Conservation (phyloP, 2,888 invertebrate species). For the Colletes collaris region DNA sequence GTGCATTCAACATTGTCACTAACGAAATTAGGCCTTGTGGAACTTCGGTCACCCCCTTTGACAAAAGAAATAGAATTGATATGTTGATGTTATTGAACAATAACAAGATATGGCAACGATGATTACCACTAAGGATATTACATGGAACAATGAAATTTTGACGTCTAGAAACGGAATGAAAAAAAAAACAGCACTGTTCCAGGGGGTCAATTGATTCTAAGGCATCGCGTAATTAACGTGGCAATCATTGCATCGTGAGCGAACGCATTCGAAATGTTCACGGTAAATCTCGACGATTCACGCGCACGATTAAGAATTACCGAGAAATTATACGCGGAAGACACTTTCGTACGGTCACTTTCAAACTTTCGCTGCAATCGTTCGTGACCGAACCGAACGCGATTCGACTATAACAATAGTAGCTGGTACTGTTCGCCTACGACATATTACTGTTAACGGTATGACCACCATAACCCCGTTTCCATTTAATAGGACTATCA, state of each 20-base stretch:
- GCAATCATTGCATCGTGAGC: slow-evolving; percentile 5
- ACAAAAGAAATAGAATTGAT: slow-evolving; percentile 32
- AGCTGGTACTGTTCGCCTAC: slow-evolving; percentile 6
- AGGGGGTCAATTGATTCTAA: slow-evolving; percentile 17
- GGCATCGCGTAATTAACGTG: slow-evolving; percentile 30
- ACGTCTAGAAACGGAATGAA: slow-evolving; percentile 14
- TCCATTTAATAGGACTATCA: slow-evolving; percentile 10
- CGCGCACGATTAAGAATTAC: slow-evolving; percentile 8
- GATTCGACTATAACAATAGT: slow-evolving; percentile 12
- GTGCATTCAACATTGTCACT: slow-evolving; percentile 76
- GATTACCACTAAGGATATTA: slow-evolving; percentile 15
- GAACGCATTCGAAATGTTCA: not conserved
- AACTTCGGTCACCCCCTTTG: slow-evolving; percentile 77
- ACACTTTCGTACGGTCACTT: slow-evolving; percentile 59
- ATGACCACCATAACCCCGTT: slow-evolving; percentile 18
- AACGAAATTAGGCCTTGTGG: slow-evolving; percentile 69
- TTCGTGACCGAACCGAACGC: slow-evolving; percentile 36
- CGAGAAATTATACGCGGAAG: slow-evolving; percentile 37
- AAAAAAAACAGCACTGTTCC: slow-evolving; percentile 23
- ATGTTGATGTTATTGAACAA: not conserved
- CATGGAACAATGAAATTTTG: slow-evolving; percentile 18
- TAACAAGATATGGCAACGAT: not conserved
- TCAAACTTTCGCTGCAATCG: slow-evolving; percentile 65
- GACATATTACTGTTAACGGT: slow-evolving; percentile 31
- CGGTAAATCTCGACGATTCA: not conserved